A percentile compares a stretch with the other conserved stretches of the same genome.
These are phyloP conservation scores for Phainopepla nitens DNA, from an alignment of 2,113 vertebrate genomes.

Conservation along the genomic window DNA sequence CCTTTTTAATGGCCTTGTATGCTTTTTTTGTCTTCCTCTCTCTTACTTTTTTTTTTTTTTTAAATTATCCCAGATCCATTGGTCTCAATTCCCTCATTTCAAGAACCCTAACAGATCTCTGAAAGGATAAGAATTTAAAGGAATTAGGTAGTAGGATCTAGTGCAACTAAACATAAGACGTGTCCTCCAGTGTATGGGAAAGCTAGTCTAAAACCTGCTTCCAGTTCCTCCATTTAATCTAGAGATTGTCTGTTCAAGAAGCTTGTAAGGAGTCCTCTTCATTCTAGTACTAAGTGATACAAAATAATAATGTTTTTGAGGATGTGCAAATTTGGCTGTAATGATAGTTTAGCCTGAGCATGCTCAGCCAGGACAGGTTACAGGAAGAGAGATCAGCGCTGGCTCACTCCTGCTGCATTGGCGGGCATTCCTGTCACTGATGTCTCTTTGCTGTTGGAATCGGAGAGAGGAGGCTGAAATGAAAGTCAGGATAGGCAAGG, in stretches of 20 bases:
- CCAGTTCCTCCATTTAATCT: neutral
- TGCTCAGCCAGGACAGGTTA: neutral
- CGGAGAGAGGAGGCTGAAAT: neutral
- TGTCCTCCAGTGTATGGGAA: neutral
- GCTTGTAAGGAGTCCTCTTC: neutral
- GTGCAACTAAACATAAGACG: neutral
- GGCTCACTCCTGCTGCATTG: neutral
- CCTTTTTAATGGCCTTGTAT: neutral
- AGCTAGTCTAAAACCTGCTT: neutral
- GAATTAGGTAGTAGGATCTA: neutral
- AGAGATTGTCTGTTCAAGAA: neutral
- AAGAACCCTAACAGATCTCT: neutral
- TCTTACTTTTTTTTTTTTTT: neutral
- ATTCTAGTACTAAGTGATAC: neutral
- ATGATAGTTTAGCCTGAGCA: neutral
- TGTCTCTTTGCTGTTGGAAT: neutral
- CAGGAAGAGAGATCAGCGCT: neutral
- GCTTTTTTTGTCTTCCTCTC: rapidly evolving
- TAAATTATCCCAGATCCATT: neutral
- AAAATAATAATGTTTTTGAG: neutral
- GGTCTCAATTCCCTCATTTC: neutral
- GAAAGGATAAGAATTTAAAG: neutral
- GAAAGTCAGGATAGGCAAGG: neutral
- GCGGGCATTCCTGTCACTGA: neutral
- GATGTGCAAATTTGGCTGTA: neutral